phyloP scores from a whole-genome alignment of 2,888 invertebrate species.

The Brachypalpus laphriformis region DNA sequence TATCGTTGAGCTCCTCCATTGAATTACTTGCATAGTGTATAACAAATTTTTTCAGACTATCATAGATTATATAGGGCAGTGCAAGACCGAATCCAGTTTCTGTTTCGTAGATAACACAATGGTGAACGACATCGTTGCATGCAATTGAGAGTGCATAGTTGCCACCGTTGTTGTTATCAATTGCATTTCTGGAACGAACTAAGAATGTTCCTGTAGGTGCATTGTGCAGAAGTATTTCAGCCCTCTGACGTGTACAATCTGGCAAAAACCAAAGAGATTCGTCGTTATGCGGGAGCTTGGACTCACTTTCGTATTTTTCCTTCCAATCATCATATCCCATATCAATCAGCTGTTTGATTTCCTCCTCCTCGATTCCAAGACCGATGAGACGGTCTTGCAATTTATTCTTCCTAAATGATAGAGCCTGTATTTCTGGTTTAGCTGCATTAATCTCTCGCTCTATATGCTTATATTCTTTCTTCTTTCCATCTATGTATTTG shows the following conservation, averaged over 20 bases:
- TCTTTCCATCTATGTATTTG: slow-evolving; percentile 90
- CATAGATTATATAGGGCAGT: slow-evolving; percentile 96
- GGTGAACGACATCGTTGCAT: slow-evolving; percentile 92
- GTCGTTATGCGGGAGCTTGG: slow-evolving; percentile 87
- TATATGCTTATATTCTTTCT: slow-evolving; percentile 89
- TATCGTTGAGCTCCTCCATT: slow-evolving; percentile 96
- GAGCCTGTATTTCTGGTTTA: slow-evolving; percentile 92
- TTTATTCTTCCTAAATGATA: slow-evolving; percentile 91
- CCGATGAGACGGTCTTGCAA: slow-evolving; percentile 91
- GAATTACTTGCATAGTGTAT: slow-evolving; percentile 96
- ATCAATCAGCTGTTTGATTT: slow-evolving; percentile 87
- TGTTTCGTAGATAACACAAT: slow-evolving; percentile 96
- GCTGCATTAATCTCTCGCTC: slow-evolving; percentile 95
- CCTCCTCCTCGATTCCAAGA: slow-evolving; percentile 89
- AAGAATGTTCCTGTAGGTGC: slow-evolving; percentile 96
- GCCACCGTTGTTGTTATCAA: slow-evolving; percentile 81
- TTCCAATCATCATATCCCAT: slow-evolving; percentile 83
- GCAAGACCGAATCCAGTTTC: slow-evolving; percentile 96
- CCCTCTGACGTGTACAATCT: slow-evolving; percentile 90
- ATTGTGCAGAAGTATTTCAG: slow-evolving; percentile 89
- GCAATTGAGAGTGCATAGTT: slow-evolving; percentile 95
- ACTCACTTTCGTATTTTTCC: slow-evolving; percentile 83
- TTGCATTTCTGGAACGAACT: slow-evolving; percentile 91
- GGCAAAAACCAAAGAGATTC: slow-evolving; percentile 91
- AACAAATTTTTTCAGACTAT: slow-evolving; percentile 93